phyloP scores from a whole-genome alignment of 2,113 vertebrate genomes.

The Elephas maximus region DNA sequence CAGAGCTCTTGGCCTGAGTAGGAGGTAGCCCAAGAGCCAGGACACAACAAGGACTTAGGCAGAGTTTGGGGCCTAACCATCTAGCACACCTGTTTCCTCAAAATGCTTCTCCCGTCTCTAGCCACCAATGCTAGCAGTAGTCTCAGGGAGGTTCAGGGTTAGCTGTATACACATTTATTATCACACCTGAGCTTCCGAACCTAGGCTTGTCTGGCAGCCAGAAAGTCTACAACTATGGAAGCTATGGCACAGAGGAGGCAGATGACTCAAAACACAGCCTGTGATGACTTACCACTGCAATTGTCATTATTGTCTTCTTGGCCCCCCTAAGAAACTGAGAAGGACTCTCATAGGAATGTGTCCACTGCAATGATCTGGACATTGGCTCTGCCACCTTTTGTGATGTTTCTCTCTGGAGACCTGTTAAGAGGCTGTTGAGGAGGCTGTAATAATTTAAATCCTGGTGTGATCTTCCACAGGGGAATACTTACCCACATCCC shows the following conservation, averaged over 20 bases:
- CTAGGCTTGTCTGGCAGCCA: not conserved
- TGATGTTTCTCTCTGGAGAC: not conserved
- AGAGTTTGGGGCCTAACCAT: not conserved
- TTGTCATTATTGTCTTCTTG: not conserved
- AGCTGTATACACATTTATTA: not conserved
- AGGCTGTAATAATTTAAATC: not conserved
- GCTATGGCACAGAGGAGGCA: rapidly evolving
- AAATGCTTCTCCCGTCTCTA: not conserved
- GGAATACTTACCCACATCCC: conserved; percentile 1
- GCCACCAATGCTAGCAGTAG: not conserved
- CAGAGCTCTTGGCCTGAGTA: not conserved
- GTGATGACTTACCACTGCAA: not conserved
- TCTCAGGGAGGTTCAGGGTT: not conserved
- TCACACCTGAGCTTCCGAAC: not conserved
- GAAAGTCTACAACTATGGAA: not conserved
- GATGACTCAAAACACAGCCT: not conserved
- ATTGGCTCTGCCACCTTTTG: not conserved
- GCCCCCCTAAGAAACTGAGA: not conserved
- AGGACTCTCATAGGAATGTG: too few relatives aligned
- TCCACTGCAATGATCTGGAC: not conserved
- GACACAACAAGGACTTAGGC: not conserved
- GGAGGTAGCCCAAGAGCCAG: not conserved
- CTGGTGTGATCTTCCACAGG: not conserved
- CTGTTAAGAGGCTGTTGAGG: not conserved
- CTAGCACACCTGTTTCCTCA: not conserved